phyloP scores from a whole-genome alignment of 2,888 invertebrate species.

The Eudemis profundana region DNA sequence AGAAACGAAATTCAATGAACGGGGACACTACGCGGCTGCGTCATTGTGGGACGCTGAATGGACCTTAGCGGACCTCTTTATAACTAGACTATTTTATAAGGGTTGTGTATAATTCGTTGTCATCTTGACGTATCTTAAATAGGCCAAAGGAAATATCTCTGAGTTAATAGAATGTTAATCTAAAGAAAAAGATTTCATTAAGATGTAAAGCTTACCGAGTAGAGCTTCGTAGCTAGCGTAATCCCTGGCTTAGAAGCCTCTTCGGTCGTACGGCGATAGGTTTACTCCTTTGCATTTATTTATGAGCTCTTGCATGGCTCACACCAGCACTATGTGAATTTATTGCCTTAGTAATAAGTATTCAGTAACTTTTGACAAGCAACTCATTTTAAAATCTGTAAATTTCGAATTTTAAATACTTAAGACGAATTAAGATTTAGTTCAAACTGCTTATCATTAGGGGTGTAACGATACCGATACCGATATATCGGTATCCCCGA shows the following conservation, averaged over 20 bases:
- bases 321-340: constrained; percentile 3
- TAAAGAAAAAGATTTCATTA: constrained; percentile 13
- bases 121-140: constrained; percentile 21
- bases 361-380: neutral
- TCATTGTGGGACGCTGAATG: constrained; percentile 63
- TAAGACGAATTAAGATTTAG: too few species aligned
- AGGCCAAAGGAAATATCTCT: constrained; percentile 45
- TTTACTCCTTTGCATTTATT: constrained; percentile 45
- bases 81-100: constrained; percentile 55
- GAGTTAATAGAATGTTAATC: constrained; percentile 1
- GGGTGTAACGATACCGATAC: too few species aligned
- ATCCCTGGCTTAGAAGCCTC: constrained; percentile 68
- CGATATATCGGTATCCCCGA: too few species aligned
- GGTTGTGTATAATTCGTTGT: constrained; percentile 46
- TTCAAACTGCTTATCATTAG: too few species aligned
- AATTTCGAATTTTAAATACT: too few species aligned
- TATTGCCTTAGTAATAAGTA: neutral
- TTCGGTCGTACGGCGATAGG: constrained; percentile 49
- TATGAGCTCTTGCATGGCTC: constrained; percentile 11
- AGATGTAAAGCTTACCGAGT: constrained; percentile 33
- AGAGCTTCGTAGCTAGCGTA: constrained; percentile 47
- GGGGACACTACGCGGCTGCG: constrained; percentile 60
- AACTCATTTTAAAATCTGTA: too few species aligned
- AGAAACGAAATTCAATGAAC: constrained; percentile 62
- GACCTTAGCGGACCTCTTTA: constrained; percentile 53